A percentile compares a stretch with the other conserved stretches of the same genome.
phyloP scores from a whole-genome alignment of 2,888 invertebrate genomes.

The Lysandra bellargus region DNA sequence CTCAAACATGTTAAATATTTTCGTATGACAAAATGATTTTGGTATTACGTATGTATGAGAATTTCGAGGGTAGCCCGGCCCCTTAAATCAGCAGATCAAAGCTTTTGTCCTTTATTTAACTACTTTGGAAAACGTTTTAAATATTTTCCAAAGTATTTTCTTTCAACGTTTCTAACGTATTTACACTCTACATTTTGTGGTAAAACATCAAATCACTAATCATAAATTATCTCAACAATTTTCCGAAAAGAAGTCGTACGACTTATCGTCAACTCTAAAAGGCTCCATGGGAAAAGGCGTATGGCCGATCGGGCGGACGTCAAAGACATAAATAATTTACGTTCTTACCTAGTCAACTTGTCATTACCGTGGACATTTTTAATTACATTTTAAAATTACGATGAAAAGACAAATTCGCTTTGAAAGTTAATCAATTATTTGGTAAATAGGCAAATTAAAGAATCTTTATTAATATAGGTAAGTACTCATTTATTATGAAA shows the following conservation, averaged over 20 bases:
- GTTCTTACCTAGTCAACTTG: constrained; percentile 31
- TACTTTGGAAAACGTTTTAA: too few relatives aligned
- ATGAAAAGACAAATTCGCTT: constrained; percentile 29
- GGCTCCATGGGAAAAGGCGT: constrained; percentile 23
- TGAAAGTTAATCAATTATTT: constrained; percentile 21
- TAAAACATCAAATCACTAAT: not conserved
- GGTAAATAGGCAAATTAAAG: not conserved
- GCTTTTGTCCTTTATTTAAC: too few relatives aligned
- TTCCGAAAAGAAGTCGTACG: constrained; percentile 15
- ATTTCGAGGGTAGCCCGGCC: too few relatives aligned
- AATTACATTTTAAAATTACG: constrained; percentile 36
- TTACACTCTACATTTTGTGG: not conserved
- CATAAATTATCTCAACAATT: not conserved
- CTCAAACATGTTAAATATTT: too few relatives aligned
- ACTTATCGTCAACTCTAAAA: constrained; percentile 29
- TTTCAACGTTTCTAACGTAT: too few relatives aligned
- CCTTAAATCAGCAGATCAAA: too few relatives aligned
- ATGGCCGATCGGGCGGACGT: constrained; percentile 37
- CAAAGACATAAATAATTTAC: constrained; percentile 38
- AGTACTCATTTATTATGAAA: not conserved
- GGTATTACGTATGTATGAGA: too few relatives aligned
- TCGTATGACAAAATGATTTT: too few relatives aligned
- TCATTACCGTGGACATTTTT: constrained; percentile 39
- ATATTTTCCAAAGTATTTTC: too few relatives aligned
- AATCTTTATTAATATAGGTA: not conserved